Evolutionary conservation across 92 coral and sea anemone species (phyloP).

Genomic region (Ricordea florida): DNA sequence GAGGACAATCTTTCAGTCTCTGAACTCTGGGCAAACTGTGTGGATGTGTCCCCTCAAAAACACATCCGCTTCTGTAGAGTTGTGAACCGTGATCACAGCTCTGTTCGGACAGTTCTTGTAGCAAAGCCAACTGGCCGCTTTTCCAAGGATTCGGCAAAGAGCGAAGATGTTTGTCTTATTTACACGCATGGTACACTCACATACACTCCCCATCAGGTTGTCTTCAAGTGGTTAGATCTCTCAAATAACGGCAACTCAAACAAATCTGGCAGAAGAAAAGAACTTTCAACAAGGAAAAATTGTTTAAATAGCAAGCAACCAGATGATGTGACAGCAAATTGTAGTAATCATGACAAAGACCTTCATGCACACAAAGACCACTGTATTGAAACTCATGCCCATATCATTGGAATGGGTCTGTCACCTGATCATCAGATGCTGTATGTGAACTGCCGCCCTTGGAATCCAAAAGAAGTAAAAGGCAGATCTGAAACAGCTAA

Average conservation of each 20-base stretch:
- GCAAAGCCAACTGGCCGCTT: conserved; percentile 39
- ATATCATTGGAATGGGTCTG: conserved; percentile 78
- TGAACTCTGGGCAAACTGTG: conserved; percentile 80
- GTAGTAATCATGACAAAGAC: too few relatives aligned
- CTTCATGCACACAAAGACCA: conserved; percentile 59
- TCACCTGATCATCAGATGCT: conserved; percentile 72
- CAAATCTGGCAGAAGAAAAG: background rate
- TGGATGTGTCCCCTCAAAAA: background rate
- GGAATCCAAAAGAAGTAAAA: conserved; percentile 32
- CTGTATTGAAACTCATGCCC: conserved; percentile 74
- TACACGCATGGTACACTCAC: conserved; percentile 84
- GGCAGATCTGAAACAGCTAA: background rate
- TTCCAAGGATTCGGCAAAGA: too few relatives aligned
- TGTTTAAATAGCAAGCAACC: background rate
- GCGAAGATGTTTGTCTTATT: conserved; percentile 48
- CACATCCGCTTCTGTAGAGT: conserved; percentile 60
- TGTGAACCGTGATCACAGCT: conserved; percentile 72
- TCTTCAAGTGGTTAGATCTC: conserved; percentile 54
- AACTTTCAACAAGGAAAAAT: background rate
- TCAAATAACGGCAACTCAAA: background rate
- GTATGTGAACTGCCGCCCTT: conserved; percentile 87
- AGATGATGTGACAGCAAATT: too few relatives aligned
- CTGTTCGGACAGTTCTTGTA: conserved; percentile 79
- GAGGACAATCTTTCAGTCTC: conserved; percentile 49
- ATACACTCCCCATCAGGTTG: conserved; percentile 80